phyloP scores from a whole-genome alignment of 2,888 invertebrate species.

The Scaptomyza reducta region DNA sequence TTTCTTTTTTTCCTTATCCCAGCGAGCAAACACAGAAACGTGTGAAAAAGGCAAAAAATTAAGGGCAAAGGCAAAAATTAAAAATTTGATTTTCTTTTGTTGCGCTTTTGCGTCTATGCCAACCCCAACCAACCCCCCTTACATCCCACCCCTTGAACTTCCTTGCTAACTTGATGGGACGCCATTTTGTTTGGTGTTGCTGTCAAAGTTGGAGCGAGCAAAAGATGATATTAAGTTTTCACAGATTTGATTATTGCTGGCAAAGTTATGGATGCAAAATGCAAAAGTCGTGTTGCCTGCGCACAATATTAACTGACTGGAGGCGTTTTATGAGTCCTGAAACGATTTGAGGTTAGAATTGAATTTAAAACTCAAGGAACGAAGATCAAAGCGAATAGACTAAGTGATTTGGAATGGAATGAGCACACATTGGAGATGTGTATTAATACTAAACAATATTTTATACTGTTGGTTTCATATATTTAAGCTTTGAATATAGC shows the following conservation, averaged over 20 bases:
- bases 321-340: constrained; percentile 28
- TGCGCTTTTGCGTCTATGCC: constrained; percentile 7
- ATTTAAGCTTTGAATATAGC: neutral
- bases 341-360: constrained; percentile 24
- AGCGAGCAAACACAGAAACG: constrained; percentile 64
- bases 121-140: neutral
- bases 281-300: constrained; percentile 68
- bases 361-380: neutral
- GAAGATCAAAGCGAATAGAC: constrained; percentile 15
- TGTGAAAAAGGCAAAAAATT: constrained; percentile 76
- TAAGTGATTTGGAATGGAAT: neutral
- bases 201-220: constrained; percentile 31
- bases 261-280: constrained; percentile 73
- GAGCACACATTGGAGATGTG: too few species aligned
- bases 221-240: constrained; percentile 22
- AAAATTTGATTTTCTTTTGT: constrained; percentile 26
- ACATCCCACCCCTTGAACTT: neutral
- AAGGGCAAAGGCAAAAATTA: constrained; percentile 54
- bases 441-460: too few species aligned
- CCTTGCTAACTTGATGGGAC: constrained; percentile 22
- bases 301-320: constrained; percentile 17
- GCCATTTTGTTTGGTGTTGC: constrained; percentile 44
- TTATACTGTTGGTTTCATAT: too few species aligned
- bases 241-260: constrained; percentile 52
- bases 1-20: constrained; percentile 10